Percentiles rank a stretch among this genome's conserved stretches.
Conservation (phyloP, 2,888 invertebrate species). For the Scrobipalpa atriplicella region DNA sequence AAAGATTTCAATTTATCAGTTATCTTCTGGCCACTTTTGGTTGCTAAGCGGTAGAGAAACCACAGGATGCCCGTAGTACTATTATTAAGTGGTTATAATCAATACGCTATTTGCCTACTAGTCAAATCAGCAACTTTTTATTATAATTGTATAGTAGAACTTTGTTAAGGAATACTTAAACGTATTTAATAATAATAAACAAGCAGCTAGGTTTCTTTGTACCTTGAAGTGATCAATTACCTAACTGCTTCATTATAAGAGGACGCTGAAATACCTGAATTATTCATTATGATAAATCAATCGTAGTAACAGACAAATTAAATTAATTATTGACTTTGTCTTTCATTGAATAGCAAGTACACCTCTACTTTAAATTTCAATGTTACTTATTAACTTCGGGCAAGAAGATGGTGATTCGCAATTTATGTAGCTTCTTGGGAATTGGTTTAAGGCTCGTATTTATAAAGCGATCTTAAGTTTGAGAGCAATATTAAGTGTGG, state of each 20-base stretch:
- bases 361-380: not conserved
- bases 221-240: not conserved
- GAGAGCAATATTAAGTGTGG: too few relatives aligned
- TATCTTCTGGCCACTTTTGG: too few relatives aligned
- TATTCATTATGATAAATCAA: not conserved
- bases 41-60: too few relatives aligned
- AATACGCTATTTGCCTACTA: too few relatives aligned
- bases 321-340: not conserved
- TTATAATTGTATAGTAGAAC: too few relatives aligned
- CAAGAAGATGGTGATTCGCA: not conserved
- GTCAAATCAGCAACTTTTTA: too few relatives aligned
- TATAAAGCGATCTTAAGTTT: too few relatives aligned
- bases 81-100: too few relatives aligned
- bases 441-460: too few relatives aligned
- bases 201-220: not conserved
- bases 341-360: not conserved
- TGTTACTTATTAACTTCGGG: not conserved
- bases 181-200: not conserved
- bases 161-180: too few relatives aligned
- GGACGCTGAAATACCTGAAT: not conserved
- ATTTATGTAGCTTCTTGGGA: not conserved
- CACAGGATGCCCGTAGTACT: too few relatives aligned
- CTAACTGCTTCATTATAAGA: not conserved
- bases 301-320: slow-evolving; percentile 7
- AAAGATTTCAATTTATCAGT: too few relatives aligned